Evolutionary conservation across 2,113 vertebrate species (phyloP).

Genomic region (Syrrhaptes paradoxus): DNA sequence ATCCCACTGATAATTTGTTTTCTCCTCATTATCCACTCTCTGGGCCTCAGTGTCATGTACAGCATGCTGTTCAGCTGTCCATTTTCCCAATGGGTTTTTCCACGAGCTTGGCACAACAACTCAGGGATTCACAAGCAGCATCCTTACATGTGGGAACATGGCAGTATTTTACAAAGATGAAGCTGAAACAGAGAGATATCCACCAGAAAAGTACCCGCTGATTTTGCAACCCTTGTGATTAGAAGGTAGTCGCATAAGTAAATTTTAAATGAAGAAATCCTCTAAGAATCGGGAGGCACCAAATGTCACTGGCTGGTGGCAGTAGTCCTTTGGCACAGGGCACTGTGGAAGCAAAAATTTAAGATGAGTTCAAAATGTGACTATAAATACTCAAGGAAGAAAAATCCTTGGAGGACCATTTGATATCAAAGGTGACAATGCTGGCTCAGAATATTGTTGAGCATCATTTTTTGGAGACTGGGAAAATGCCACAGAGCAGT

Average conservation of each 20-base stretch:
- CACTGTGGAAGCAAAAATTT: neutral
- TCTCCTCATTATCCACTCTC: conserved; percentile 43
- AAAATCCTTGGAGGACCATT: neutral
- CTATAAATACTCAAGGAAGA: neutral
- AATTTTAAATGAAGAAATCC: neutral
- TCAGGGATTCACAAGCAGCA: neutral
- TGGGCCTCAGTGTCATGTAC: conserved; percentile 25
- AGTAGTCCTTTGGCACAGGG: neutral
- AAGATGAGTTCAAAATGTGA: neutral
- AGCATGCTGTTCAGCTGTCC: conserved; percentile 44
- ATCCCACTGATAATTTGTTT: conserved; percentile 59
- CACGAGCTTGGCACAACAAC: neutral
- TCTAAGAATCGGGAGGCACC: neutral
- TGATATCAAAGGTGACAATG: neutral
- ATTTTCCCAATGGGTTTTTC: neutral
- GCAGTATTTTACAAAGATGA: neutral
- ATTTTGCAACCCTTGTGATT: neutral
- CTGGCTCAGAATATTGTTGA: neutral
- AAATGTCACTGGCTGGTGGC: neutral
- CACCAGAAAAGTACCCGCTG: neutral
- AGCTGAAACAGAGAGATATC: neutral
- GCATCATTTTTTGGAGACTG: neutral
- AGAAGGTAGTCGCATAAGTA: neutral
- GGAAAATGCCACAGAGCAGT: neutral
- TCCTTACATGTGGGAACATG: neutral